Base-by-base conservation (phyloP, 2,888 invertebrate genomes). In the Drosophila mettleri region DNA sequence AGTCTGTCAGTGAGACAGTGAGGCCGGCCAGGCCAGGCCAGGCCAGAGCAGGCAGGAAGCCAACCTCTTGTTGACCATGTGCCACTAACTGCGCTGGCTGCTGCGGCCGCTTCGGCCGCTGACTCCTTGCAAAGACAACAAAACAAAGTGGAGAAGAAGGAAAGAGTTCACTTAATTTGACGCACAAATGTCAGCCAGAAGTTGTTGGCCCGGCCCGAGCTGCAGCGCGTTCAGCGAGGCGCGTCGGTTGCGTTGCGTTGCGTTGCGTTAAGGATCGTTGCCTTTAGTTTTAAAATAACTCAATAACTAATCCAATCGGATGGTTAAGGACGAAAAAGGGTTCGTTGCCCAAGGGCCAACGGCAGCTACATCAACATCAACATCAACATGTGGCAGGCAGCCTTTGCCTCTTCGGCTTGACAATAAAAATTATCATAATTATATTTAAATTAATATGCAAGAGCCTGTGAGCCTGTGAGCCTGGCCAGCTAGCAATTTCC, bases 401-500 rank as follows among this genome's bases (percentile, higher is more conserved):
- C 46, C 51, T 41, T 49, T 65, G 48, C 69, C 45, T 33, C 33
- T 33, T n/a, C 69, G 69, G 66, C 83, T 82, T 86, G 86, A 85
- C 87, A 85, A 84, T 85, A 80, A 84, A 85, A 85, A 85, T 85
- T 78, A 85, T 84, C 87, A 85, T 85, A 85, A 85, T 85, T 85
- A 86, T 85, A 85, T 85, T 85, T 84, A 84, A 86, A 85, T 85
- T 85, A 85, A 85, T 85, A 85, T 85, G 85, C 86, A 83, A 69
- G 83, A 70, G 53, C 33, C 63, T 24, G 9, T 2, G 33, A 48
- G 48, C 34, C 31, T 27, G 16, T 8, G 53, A 51, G 24, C 33
- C 41, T 54, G 16, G 51, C 18, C 63, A 71, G 78, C 73, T 60
- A 65, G 66, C 58, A 82, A 86, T 80, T 83, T 86, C 70, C 74